A percentile compares a stretch with the other conserved stretches of the same genome.
phyloP scores from a whole-genome alignment of 2,888 invertebrate species.

The Netelia virgata region DNA sequence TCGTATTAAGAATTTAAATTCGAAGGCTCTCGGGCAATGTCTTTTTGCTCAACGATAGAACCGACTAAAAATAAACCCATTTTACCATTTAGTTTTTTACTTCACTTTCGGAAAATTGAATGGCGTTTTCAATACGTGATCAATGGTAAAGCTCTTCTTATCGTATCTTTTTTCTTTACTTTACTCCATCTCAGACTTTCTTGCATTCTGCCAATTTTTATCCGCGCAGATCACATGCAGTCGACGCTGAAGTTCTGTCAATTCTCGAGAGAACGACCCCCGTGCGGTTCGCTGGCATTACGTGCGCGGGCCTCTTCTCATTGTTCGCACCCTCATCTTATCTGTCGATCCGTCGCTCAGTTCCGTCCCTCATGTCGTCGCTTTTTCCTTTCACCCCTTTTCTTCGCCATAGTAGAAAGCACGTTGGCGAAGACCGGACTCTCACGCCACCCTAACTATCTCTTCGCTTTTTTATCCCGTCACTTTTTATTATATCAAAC shows the following conservation, averaged over 20 bases:
- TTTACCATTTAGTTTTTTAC: neutral
- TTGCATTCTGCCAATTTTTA: conserved; percentile 48
- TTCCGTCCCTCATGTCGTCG: neutral
- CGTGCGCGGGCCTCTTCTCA: conserved; percentile 53
- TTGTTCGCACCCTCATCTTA: conserved; percentile 59
- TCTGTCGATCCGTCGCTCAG: conserved; percentile 38
- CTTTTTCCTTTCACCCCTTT: conserved; percentile 21
- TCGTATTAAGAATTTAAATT: neutral
- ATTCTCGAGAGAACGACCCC: conserved; percentile 10
- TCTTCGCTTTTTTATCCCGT: neutral
- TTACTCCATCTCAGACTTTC: neutral
- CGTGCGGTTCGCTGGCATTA: conserved; percentile 37
- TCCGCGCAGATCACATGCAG: conserved; percentile 16
- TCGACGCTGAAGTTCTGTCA: conserved; percentile 13
- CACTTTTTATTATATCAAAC: conserved; percentile 53
- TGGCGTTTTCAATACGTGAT: conserved; percentile 21
- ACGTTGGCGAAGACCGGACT: conserved; percentile 11
- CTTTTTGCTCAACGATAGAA: neutral
- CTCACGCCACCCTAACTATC: conserved; percentile 27
- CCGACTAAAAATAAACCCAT: neutral
- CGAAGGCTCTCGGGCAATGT: neutral
- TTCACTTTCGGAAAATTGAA: neutral
- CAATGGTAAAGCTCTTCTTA: neutral
- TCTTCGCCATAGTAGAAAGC: conserved; percentile 11
- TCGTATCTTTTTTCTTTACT: neutral